Percentiles rank a stretch among this genome's conserved stretches.
These are phyloP conservation scores for Piaya cayana DNA, from an alignment of 2,113 vertebrate genomes.

Conservation along the genomic window DNA sequence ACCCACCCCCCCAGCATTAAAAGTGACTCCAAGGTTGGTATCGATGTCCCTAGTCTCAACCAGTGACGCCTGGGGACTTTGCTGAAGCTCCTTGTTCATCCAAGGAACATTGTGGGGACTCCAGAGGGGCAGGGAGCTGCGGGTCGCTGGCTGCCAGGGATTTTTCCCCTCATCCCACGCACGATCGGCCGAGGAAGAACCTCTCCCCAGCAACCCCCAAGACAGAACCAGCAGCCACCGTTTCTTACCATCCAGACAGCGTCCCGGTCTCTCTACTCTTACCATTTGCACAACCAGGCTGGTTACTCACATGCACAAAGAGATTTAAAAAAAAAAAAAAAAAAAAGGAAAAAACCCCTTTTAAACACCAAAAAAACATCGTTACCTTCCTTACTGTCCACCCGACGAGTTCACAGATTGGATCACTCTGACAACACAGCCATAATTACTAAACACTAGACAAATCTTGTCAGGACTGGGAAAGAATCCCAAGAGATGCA, in stretches of 20 bases:
- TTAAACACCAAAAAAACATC: neutral
- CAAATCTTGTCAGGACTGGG: neutral
- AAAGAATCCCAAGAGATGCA: neutral
- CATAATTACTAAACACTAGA: neutral
- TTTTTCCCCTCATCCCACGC: neutral
- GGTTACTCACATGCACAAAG: neutral
- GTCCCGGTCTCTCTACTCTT: neutral
- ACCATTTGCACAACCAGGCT: neutral
- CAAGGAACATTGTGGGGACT: accelerated
- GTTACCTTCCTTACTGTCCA: neutral
- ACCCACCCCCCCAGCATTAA: neutral
- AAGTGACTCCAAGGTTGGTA: neutral
- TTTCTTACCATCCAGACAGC: neutral
- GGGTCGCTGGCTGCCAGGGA: neutral
- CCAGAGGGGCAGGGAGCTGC: neutral
- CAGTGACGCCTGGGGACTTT: neutral
- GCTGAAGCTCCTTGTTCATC: neutral
- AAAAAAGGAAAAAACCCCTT: neutral
- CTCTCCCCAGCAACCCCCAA: accelerated
- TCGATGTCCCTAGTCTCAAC: neutral
- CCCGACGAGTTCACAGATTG: neutral
- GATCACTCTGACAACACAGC: neutral
- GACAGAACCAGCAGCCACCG: neutral
- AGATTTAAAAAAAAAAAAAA: neutral
- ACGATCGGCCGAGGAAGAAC: accelerated